Conservation (phyloP, 2,888 invertebrate species). For the Cephus pygmeus region DNA sequence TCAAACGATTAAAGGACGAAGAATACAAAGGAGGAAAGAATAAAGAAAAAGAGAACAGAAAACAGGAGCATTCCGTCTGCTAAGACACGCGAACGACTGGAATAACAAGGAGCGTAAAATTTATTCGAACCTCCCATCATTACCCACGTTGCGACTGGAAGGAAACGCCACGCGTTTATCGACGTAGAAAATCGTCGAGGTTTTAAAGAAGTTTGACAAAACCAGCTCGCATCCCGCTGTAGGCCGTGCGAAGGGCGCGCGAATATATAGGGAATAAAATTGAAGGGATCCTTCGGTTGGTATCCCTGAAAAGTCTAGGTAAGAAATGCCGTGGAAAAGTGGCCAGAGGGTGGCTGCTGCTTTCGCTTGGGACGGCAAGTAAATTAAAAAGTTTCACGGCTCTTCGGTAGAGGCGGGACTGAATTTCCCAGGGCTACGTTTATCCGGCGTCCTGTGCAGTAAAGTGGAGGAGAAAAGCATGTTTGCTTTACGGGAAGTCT, state of each 20-base stretch:
- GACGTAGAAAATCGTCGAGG: not conserved
- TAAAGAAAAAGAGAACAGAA: not conserved
- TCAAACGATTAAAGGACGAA: not conserved
- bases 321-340: not conserved
- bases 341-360: not conserved
- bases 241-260: not conserved
- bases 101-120: not conserved
- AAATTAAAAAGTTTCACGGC: slow-evolving; percentile 5
- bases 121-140: not conserved
- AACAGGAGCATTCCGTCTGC: not conserved
- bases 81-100: not conserved
- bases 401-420: not conserved
- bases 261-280: not conserved
- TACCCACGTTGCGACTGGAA: not conserved
- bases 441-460: not conserved
- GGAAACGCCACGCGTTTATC: not conserved
- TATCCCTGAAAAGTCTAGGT: not conserved
- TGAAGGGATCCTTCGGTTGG: not conserved
- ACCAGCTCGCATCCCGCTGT: not conserved
- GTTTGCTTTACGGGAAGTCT: not conserved
- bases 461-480: not conserved
- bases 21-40: not conserved
- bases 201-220: not conserved
- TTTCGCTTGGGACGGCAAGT: not conserved
- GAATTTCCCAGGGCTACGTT: not conserved